phyloP scores from a whole-genome alignment of 1,140 invertebrate genomes.

The Thaumetopoea pityocampa region DNA sequence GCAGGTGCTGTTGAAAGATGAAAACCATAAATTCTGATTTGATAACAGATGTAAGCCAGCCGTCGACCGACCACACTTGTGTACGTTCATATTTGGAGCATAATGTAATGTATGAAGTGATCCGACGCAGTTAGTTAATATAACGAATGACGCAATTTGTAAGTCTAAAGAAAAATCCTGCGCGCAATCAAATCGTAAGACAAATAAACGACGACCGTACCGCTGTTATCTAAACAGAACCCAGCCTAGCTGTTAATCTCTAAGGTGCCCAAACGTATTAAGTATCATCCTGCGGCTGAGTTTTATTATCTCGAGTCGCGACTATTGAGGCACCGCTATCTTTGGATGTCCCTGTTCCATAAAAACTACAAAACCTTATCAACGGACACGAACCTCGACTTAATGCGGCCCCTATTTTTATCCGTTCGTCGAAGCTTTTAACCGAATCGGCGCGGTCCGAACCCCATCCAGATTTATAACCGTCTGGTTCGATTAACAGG shows the following conservation, averaged over 20 bases:
- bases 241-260: slow-evolving; percentile 46
- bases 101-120: slow-evolving; percentile 45
- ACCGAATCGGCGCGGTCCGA: slow-evolving; percentile 49
- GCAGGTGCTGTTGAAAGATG: slow-evolving; percentile 65
- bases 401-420: slow-evolving; percentile 62
- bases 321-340: slow-evolving; percentile 45
- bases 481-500: slow-evolving; percentile 54
- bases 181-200: slow-evolving; percentile 28
- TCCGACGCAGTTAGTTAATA: slow-evolving; percentile 26
- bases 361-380: slow-evolving; percentile 70
- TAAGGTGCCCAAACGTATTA: slow-evolving; percentile 40
- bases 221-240: slow-evolving; percentile 48
- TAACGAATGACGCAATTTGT: slow-evolving; percentile 21
- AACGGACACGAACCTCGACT: slow-evolving; percentile 63
- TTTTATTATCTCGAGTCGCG: slow-evolving; percentile 59
- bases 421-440: slow-evolving; percentile 57
- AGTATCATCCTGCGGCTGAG: slow-evolving; percentile 29
- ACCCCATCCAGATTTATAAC: slow-evolving; percentile 54
- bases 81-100: slow-evolving; percentile 46
- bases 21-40: slow-evolving; percentile 63
- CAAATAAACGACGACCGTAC: slow-evolving; percentile 42
- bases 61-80: slow-evolving; percentile 45
- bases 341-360: slow-evolving; percentile 47
- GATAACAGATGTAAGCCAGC: slow-evolving; percentile 66
- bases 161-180: slow-evolving; percentile 21